phyloP scores from a whole-genome alignment of 2,888 invertebrate species.

The Campoplex nolae region DNA sequence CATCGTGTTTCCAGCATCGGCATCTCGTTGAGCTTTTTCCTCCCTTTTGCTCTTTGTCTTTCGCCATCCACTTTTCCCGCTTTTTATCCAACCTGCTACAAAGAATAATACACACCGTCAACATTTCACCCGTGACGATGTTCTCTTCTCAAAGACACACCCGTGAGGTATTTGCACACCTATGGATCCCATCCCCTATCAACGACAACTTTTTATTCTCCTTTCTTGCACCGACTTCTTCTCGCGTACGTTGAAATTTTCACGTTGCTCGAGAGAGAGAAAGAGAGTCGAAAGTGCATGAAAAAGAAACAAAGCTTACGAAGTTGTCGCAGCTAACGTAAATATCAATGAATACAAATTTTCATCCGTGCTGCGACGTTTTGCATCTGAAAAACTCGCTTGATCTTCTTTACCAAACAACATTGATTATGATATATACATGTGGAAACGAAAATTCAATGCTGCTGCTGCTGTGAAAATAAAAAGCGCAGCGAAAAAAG shows the following conservation, averaged over 20 bases:
- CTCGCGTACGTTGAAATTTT: slow-evolving; percentile 4
- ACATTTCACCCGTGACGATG: slow-evolving; percentile 46
- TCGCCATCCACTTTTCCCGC: slow-evolving; percentile 17
- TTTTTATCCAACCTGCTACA: slow-evolving; percentile 18
- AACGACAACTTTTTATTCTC: slow-evolving; percentile 13
- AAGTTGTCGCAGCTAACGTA: not conserved
- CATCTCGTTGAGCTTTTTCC: slow-evolving; percentile 35
- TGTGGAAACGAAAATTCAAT: not conserved
- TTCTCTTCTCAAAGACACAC: slow-evolving; percentile 52
- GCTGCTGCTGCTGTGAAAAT: not conserved
- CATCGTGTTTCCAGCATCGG: slow-evolving; percentile 24
- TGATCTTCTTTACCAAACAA: not conserved
- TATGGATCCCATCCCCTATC: slow-evolving; percentile 14
- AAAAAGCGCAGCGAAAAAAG: not conserved
- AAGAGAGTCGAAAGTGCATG: not conserved
- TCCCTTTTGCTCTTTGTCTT: slow-evolving; percentile 27
- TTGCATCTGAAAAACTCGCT: not conserved
- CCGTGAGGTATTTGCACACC: slow-evolving; percentile 61
- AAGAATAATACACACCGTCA: slow-evolving; percentile 51
- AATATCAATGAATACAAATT: not conserved
- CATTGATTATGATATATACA: not conserved
- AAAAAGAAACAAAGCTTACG: not conserved
- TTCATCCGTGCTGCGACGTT: not conserved
- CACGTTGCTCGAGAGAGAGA: not conserved
- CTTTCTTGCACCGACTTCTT: not conserved